Percentiles rank a stretch among this genome's conserved stretches.
These are phyloP conservation scores for Ophiodon elongatus DNA, from an alignment of 2,113 vertebrate genomes.

Conservation along the genomic window DNA sequence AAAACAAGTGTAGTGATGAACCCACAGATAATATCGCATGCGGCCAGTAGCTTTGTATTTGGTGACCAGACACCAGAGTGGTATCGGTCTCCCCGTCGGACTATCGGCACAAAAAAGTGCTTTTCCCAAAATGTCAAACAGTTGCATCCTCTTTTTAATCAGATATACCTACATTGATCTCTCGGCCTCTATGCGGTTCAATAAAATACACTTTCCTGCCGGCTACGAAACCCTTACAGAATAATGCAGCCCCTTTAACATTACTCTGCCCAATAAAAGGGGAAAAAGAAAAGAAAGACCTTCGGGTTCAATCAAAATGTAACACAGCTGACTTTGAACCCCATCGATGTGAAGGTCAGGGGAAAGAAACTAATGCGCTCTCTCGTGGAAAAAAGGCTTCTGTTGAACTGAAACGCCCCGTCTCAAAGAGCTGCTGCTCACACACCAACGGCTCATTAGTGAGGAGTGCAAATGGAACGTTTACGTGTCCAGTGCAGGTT, in stretches of 20 bases:
- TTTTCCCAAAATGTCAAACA: background rate
- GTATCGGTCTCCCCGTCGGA: background rate
- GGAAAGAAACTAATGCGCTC: conserved; percentile 8
- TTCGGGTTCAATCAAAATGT: conserved; percentile 9
- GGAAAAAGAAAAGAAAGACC: background rate
- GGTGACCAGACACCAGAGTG: background rate
- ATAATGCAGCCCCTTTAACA: background rate
- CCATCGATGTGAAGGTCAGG: conserved; percentile 11
- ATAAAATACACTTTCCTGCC: background rate
- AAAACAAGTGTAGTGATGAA: background rate
- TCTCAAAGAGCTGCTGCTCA: conserved; percentile 40
- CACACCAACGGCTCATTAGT: conserved; percentile 37
- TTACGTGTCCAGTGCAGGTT: conserved; percentile 11
- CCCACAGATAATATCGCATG: background rate
- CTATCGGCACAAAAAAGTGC: background rate
- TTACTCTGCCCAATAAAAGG: background rate
- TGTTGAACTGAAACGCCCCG: conserved; percentile 28
- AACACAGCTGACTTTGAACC: background rate
- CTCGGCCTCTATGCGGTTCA: background rate
- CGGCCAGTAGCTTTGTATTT: background rate
- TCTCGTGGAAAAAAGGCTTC: conserved; percentile 23
- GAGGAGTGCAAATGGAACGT: conserved; percentile 34
- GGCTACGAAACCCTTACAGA: background rate
- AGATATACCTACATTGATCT: background rate
- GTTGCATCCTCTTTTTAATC: background rate